Evolutionary conservation across 2,113 vertebrate genomes (phyloP).

Genomic region (Strix aluco): DNA sequence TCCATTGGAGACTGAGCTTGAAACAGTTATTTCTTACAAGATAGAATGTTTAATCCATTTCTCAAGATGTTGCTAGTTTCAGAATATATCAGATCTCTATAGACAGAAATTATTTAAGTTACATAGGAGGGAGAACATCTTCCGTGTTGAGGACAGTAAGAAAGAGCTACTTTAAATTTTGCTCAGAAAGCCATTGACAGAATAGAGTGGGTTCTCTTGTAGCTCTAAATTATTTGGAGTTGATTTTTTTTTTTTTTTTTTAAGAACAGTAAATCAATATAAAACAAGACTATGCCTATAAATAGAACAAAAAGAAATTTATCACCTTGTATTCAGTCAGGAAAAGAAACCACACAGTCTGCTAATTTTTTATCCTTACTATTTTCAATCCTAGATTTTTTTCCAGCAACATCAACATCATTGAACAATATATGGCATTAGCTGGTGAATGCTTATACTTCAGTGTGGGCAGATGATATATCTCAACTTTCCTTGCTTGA

Average conservation of each 20-base stretch:
- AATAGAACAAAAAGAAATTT: background rate
- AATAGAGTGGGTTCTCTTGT: background rate
- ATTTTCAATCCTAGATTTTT: conserved; percentile 2
- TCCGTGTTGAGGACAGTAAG: background rate
- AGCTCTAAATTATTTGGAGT: background rate
- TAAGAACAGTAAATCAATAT: background rate
- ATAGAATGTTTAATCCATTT: background rate
- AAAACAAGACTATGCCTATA: conserved; percentile 4
- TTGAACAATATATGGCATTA: background rate
- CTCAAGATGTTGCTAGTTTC: background rate
- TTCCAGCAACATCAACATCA: background rate
- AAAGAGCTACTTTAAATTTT: background rate
- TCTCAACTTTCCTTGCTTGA: background rate
- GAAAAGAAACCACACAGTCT: background rate
- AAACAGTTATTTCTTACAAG: background rate
- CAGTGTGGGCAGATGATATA: background rate
- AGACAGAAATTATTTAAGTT: background rate
- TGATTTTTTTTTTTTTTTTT: background rate
- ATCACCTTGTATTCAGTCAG: background rate
- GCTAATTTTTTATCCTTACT: background rate
- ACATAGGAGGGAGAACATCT: background rate
- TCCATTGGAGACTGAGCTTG: background rate
- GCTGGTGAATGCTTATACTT: background rate
- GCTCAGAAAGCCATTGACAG: background rate
- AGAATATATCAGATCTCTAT: background rate